Conservation (phyloP, 2,797 vertebrate species). For the Kryptolebias ocellatus region DNA sequence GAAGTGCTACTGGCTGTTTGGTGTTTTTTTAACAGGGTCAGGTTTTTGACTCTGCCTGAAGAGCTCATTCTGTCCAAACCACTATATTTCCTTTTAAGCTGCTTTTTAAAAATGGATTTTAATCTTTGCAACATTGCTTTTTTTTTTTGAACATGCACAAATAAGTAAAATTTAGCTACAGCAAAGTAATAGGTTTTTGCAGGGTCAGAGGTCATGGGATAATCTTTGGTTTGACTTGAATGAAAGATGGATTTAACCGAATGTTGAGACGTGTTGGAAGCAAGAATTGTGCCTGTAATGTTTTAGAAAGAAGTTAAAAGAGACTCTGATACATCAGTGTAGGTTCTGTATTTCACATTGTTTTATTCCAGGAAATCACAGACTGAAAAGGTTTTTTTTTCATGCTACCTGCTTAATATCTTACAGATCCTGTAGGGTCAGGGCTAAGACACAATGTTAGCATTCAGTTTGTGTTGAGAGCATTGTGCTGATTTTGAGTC, state of each 20-base stretch:
- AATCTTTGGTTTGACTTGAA: conserved; percentile 14
- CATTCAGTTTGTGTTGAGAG: neutral
- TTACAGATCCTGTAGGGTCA: too few species aligned
- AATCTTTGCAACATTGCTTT: neutral
- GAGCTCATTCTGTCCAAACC: neutral
- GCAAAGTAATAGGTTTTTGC: neutral
- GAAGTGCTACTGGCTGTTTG: neutral
- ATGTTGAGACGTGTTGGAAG: conserved; percentile 9
- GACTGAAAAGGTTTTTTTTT: neutral
- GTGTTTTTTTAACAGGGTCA: neutral
- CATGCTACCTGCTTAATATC: neutral
- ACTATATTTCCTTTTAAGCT: neutral
- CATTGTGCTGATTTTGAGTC: conserved; percentile 1
- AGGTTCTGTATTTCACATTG: conserved; percentile 1
- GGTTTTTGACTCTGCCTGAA: conserved; percentile 6
- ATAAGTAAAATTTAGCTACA: neutral
- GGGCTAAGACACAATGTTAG: neutral
- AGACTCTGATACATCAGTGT: neutral
- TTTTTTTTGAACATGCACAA: neutral
- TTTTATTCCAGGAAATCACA: neutral
- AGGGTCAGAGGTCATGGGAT: neutral
- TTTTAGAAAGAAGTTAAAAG: neutral
- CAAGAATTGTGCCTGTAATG: neutral
- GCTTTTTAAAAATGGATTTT: neutral
- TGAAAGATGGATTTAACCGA: neutral